Percentiles rank a stretch among this genome's conserved stretches.
Conservation (phyloP, 2,797 vertebrate species). For the Aplochiton taeniatus region DNA sequence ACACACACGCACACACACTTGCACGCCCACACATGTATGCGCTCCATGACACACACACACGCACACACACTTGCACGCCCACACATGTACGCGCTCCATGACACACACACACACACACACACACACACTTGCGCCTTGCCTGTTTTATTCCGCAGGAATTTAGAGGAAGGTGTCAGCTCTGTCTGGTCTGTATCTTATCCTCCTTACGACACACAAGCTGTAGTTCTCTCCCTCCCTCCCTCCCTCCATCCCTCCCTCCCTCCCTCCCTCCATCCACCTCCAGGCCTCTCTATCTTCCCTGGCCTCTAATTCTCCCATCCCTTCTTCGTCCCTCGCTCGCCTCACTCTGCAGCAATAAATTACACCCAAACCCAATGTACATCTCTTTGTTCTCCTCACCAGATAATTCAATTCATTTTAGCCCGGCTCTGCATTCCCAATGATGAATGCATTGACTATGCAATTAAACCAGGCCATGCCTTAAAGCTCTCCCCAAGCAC, state of each 20-base stretch:
- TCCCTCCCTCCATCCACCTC: constrained; percentile 69
- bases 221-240: constrained; percentile 44
- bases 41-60: neutral
- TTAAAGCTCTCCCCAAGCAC: constrained; percentile 62
- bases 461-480: constrained; percentile 75
- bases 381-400: constrained; percentile 79
- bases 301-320: constrained; percentile 69
- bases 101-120: constrained; percentile 1
- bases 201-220: constrained; percentile 43
- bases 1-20: constrained; percentile 20
- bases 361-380: constrained; percentile 78
- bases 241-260: constrained; percentile 37
- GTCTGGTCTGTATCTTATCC: constrained; percentile 68
- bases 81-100: neutral
- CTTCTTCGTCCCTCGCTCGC: constrained; percentile 78
- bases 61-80: neutral
- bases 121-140: constrained; percentile 23
- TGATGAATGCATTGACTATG: constrained; percentile 80
- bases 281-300: constrained; percentile 67
- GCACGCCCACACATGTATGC: no score
- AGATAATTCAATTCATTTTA: constrained; percentile 85
- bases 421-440: constrained; percentile 74
- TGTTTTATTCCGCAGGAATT: constrained; percentile 69
- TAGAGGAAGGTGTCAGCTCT: constrained; percentile 73
- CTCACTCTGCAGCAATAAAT: constrained; percentile 78